phyloP scores from a whole-genome alignment of 1,140 invertebrate species.

The Drosophila albomicans region DNA sequence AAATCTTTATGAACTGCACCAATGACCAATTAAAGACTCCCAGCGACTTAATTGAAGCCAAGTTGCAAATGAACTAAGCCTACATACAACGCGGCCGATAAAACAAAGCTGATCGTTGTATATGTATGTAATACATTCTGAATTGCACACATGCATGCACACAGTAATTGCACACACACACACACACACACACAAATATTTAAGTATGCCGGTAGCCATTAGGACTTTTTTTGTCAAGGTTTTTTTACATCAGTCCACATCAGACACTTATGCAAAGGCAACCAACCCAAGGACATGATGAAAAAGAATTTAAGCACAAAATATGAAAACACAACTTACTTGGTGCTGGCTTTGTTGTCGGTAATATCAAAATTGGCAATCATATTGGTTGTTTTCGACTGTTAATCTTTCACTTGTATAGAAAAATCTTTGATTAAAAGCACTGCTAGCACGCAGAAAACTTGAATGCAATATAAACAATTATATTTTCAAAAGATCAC shows the following conservation, averaged over 20 bases:
- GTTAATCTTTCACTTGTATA: constrained; percentile 14
- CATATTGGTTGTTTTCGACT: constrained; percentile 51
- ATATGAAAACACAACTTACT: constrained; percentile 65
- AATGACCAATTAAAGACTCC: constrained; percentile 19
- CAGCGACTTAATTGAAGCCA: constrained; percentile 1
- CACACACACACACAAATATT: constrained; percentile 14
- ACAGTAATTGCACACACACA: constrained; percentile 10
- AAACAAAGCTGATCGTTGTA: constrained; percentile 8
- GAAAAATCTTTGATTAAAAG: constrained; percentile 2
- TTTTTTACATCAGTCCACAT: constrained; percentile 15
- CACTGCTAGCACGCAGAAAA: constrained; percentile 1
- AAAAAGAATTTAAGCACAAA: constrained; percentile 1
- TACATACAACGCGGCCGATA: not conserved
- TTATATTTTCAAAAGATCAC: constrained; percentile 35
- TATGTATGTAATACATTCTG: constrained; percentile 1
- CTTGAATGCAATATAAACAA: constrained; percentile 15
- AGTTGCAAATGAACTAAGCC: constrained; percentile 10
- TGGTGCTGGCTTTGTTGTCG: constrained; percentile 74
- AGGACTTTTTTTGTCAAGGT: constrained; percentile 15
- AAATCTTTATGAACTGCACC: constrained; percentile 14
- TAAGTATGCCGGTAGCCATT: constrained; percentile 46
- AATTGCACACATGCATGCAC: constrained; percentile 14
- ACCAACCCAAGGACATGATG: not conserved
- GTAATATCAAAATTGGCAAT: constrained; percentile 75
- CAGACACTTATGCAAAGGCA: not conserved